Evolutionary conservation across 2,888 invertebrate genomes (phyloP).

Genomic region (Sepiola atlantica): DNA sequence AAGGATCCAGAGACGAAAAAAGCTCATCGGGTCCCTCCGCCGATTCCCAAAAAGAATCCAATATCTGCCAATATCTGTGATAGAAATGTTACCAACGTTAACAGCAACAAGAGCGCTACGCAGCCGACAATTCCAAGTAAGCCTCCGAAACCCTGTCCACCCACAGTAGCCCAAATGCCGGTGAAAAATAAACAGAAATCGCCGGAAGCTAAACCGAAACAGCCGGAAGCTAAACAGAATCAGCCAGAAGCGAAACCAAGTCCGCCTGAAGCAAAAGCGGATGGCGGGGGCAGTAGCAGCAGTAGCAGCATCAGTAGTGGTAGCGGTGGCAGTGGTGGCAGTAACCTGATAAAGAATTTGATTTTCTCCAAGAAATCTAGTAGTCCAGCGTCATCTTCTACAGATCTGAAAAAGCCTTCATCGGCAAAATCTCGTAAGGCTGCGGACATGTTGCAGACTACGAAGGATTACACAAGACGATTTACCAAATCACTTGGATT

Average conservation of each 20-base stretch:
- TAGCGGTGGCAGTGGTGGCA: neutral
- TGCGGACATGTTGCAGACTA: slow-evolving; percentile 35
- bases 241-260: neutral
- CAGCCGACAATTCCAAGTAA: neutral
- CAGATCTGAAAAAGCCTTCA: slow-evolving; percentile 36
- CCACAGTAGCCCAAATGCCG: neutral
- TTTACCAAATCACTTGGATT: neutral
- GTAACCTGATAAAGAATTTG: slow-evolving; percentile 13
- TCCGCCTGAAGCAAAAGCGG: slow-evolving; percentile 22
- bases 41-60: slow-evolving; percentile 35
- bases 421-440: neutral
- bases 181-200: neutral
- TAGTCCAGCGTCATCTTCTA: slow-evolving; percentile 1
- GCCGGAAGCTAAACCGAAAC: neutral
- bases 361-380: slow-evolving; percentile 32
- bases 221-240: neutral
- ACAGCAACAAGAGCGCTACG: neutral
- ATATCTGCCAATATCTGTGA: neutral
- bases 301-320: neutral
- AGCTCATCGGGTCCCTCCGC: neutral
- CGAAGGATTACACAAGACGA: slow-evolving; percentile 38
- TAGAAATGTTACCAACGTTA: neutral
- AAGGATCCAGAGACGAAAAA: neutral
- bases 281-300: neutral
- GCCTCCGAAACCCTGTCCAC: neutral